Evolutionary conservation across 2,888 invertebrate genomes (phyloP).

Genomic region (Pomacea canaliculata): DNA sequence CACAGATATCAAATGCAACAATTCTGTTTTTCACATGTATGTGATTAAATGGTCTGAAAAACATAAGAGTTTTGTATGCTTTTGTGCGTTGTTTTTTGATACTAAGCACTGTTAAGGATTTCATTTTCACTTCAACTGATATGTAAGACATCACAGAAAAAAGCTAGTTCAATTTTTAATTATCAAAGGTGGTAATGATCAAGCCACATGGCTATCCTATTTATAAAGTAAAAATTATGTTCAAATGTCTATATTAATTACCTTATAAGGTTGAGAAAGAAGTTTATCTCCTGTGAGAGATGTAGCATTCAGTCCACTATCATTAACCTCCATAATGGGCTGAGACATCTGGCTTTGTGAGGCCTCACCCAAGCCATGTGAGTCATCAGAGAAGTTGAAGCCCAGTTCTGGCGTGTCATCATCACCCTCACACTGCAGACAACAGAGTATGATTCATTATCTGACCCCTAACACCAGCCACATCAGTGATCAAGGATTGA

Average conservation of each 20-base stretch:
- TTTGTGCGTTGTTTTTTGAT: no score
- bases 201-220: no score
- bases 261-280: slow-evolving; percentile 63
- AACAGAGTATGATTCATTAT: not conserved
- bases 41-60: no score
- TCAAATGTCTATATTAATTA: slow-evolving; percentile 22
- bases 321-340: slow-evolving; percentile 37
- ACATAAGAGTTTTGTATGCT: no score
- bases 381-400: slow-evolving; percentile 59
- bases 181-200: no score
- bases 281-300: slow-evolving; percentile 59
- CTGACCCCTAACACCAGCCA: not conserved
- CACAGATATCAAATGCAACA: no score
- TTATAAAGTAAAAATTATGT: no score
- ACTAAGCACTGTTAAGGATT: not conserved
- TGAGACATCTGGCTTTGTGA: slow-evolving; percentile 53
- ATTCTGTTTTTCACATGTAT: no score
- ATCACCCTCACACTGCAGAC: slow-evolving; percentile 43
- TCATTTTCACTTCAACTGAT: not conserved
- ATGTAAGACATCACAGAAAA: no score
- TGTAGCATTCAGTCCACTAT: slow-evolving; percentile 45
- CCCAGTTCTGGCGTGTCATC: slow-evolving; percentile 59
- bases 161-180: no score
- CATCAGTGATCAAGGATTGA: not conserved
- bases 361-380: slow-evolving; percentile 59